Percentiles rank a stretch among this genome's conserved stretches.
phyloP scores from a whole-genome alignment of 2,113 vertebrate genomes.

The Ciconia boyciana region DNA sequence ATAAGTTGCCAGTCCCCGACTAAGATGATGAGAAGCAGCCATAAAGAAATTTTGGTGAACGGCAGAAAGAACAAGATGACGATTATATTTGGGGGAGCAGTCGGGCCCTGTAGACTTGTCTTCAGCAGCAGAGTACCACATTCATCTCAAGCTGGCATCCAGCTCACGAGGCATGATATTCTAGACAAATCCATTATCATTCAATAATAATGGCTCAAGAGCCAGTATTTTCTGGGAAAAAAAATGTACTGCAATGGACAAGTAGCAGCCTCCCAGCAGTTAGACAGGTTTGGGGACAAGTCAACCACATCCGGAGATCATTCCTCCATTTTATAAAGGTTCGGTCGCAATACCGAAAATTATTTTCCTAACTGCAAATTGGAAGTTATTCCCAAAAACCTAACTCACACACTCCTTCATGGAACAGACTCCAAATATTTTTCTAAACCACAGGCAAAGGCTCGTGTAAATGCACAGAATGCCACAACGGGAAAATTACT shows the following conservation, averaged over 20 bases:
- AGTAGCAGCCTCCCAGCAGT: background rate
- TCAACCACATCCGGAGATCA: background rate
- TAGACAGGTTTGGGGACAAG: background rate
- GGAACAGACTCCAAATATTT: background rate
- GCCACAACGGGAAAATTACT: background rate
- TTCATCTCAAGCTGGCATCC: background rate
- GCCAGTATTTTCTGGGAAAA: background rate
- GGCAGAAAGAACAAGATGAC: background rate
- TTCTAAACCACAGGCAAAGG: background rate
- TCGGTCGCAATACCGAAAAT: background rate
- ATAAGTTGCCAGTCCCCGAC: background rate
- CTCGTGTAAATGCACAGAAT: background rate
- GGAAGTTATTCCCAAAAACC: background rate
- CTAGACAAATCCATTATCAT: background rate
- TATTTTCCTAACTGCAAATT: background rate
- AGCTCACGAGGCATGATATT: background rate
- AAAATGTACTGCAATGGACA: background rate
- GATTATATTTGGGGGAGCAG: background rate
- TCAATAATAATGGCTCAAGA: background rate
- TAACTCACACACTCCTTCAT: accelerated
- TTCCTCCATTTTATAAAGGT: constrained; percentile 13
- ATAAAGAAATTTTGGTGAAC: background rate
- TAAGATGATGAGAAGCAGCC: constrained; percentile 10
- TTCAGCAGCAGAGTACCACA: background rate
- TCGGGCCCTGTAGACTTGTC: background rate